These are phyloP conservation scores for Callyntrura sp. DNA, from an alignment of 2,888 invertebrate genomes.

Conservation along the genomic window DNA sequence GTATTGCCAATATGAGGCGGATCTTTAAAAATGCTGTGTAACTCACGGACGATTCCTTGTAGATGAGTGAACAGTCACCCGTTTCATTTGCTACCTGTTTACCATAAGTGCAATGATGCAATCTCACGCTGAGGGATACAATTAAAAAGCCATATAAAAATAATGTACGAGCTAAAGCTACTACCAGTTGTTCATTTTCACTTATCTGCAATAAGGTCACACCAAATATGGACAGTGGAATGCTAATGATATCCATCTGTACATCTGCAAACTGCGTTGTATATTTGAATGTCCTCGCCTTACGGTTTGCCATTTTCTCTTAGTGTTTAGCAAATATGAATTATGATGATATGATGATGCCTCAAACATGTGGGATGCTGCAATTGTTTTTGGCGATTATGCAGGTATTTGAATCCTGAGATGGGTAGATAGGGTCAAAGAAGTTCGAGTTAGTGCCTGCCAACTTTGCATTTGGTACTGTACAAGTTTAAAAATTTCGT, in stretches of 20 bases:
- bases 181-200: not conserved
- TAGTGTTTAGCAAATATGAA: not conserved
- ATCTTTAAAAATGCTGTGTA: too few species aligned
- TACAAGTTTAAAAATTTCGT: too few species aligned
- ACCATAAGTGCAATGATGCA: constrained; percentile 7
- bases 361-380: constrained; percentile 13
- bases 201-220: constrained; percentile 40
- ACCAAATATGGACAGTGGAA: constrained; percentile 44
- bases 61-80: constrained; percentile 1
- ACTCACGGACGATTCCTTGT: too few species aligned
- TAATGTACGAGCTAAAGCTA: not conserved
- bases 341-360: not conserved
- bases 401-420: not conserved
- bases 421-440: too few species aligned
- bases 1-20: too few species aligned
- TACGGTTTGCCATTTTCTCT: not conserved
- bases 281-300: too few species aligned
- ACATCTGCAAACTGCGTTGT: not conserved
- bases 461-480: too few species aligned
- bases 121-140: constrained; percentile 19
- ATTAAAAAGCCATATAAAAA: not conserved
- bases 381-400: too few species aligned
- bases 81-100: not conserved
- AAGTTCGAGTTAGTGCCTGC: too few species aligned
- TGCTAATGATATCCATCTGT: constrained; percentile 43